Evolutionary conservation across 2,113 vertebrate genomes (phyloP), one percentile per base, ranked within the genome.

Genomic region (Anseranas semipalmata): DNA sequence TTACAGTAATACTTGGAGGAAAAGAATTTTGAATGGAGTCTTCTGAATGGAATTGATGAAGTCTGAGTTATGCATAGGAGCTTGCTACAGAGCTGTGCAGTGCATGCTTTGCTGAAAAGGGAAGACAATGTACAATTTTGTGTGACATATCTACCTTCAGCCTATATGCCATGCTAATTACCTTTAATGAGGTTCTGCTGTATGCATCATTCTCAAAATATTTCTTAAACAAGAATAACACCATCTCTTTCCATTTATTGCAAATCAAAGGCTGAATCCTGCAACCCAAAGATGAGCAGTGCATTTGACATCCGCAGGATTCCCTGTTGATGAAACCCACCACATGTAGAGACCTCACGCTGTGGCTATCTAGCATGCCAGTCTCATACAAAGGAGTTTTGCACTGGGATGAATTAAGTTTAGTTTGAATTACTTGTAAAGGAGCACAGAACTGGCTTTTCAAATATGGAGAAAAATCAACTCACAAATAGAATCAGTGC

Each of bases 291-390:
- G 87, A 89, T 15, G 83, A 89, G 53, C 58, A 75, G 73, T 20
- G 21, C 7, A 2, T 87, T 74, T 28, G 30, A 60, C 52, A 90
- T 22, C 70, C 4, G 0, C 77, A 77, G 80, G 73, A 89, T 80
- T 80, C 76, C 72, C 68, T 85, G 90, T 75, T 78, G 92, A 78
- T 87, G 76, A 95, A 92, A 95, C 58, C 81, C 14, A 73, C 62
- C 70, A 82, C 11, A 45, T 91, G 88, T 24, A 62, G 80, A 92
- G 95, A 86, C 35, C 66, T 75, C 86, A 56, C 21, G 81, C 92
- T 88, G 91, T 77, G 75, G 79, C 62, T 84, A 84, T 52, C 76
- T 41, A 71, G 66, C 50, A 48, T 72, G 70, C 20, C 70, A 85
- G 86, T 46, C 30, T n/a, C 73, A 60, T 53, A 77, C 43, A 93